Evolutionary conservation across 2,888 invertebrate genomes (phyloP).

Genomic region (Meiosimyza decipiens): DNA sequence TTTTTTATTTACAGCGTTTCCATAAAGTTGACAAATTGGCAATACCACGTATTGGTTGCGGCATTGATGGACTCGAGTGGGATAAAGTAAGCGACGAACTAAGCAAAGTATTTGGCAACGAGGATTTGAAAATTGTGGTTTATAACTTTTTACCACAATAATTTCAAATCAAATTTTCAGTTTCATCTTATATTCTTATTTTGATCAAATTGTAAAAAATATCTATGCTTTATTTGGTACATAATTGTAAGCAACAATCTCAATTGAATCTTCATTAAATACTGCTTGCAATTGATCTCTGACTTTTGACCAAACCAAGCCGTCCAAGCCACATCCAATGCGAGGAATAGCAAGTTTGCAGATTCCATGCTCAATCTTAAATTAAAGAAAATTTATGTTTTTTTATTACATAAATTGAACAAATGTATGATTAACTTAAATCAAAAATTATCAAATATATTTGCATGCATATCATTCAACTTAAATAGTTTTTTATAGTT

Average conservation of each 20-base stretch:
- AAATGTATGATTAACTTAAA: background rate
- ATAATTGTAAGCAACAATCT: slow-evolving; percentile 69
- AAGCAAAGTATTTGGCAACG: slow-evolving; percentile 68
- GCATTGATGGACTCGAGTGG: slow-evolving; percentile 76
- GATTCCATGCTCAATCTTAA: slow-evolving; percentile 67
- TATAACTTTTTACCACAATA: slow-evolving; percentile 68
- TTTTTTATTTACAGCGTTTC: slow-evolving; percentile 48
- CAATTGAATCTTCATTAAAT: slow-evolving; percentile 67
- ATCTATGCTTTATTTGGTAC: slow-evolving; percentile 41
- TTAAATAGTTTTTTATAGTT: too few species aligned
- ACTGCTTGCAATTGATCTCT: slow-evolving; percentile 68
- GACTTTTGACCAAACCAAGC: slow-evolving; percentile 72
- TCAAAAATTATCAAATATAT: background rate
- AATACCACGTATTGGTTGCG: slow-evolving; percentile 76
- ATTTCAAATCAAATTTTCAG: slow-evolving; percentile 11
- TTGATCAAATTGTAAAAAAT: background rate
- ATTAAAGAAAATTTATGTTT: slow-evolving; percentile 9
- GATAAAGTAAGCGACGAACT: slow-evolving; percentile 69
- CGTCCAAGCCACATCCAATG: slow-evolving; percentile 76
- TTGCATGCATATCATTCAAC: too few species aligned
- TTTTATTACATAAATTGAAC: background rate
- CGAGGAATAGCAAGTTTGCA: slow-evolving; percentile 72
- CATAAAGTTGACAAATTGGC: slow-evolving; percentile 70
- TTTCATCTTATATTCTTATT: background rate
- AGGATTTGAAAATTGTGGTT: slow-evolving; percentile 68